Conservation (phyloP, 2,888 invertebrate species). For the Clostera curtula region DNA sequence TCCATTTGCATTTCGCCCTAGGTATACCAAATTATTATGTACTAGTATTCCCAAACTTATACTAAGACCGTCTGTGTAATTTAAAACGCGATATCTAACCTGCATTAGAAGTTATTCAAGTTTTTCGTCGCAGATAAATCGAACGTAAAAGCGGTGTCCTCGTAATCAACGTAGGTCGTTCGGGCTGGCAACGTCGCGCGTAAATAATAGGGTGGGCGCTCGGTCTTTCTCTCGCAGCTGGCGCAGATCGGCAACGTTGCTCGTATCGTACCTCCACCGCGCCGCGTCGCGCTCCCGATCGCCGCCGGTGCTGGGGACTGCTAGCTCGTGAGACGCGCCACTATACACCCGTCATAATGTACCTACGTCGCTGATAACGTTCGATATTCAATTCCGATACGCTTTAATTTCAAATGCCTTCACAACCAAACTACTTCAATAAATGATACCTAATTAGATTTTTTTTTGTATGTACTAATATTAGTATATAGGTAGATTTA, state of each 20-base stretch:
- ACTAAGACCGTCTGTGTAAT: conserved; percentile 15
- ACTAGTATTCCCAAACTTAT: conserved; percentile 9
- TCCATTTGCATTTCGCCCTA: conserved; percentile 25
- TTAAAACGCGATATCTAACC: conserved; percentile 19
- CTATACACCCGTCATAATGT: conserved; percentile 49
- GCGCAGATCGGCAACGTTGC: conserved; percentile 70
- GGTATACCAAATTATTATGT: conserved; percentile 29
- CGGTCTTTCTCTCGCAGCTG: conserved; percentile 74
- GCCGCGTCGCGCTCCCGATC: conserved; percentile 29
- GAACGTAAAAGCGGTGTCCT: conserved; percentile 74
- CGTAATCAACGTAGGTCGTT: conserved; percentile 73
- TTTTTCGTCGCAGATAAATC: conserved; percentile 58
- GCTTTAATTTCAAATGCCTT: too few species aligned
- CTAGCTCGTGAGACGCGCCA: conserved; percentile 50
- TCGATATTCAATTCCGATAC: conserved; percentile 42
- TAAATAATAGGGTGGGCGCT: conserved; percentile 74
- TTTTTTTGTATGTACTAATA: too few species aligned
- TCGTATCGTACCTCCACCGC: conserved; percentile 45
- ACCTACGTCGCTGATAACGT: conserved; percentile 53
- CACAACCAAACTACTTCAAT: too few species aligned
- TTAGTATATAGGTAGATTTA: conserved; percentile 16
- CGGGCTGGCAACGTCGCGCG: conserved; percentile 70
- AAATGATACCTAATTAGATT: too few species aligned
- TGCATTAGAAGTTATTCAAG: conserved; percentile 35
- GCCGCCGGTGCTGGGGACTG: conserved; percentile 37